These are phyloP conservation scores for Ectropis grisescens DNA, from an alignment of 1,140 invertebrate species.

Conservation along the genomic window DNA sequence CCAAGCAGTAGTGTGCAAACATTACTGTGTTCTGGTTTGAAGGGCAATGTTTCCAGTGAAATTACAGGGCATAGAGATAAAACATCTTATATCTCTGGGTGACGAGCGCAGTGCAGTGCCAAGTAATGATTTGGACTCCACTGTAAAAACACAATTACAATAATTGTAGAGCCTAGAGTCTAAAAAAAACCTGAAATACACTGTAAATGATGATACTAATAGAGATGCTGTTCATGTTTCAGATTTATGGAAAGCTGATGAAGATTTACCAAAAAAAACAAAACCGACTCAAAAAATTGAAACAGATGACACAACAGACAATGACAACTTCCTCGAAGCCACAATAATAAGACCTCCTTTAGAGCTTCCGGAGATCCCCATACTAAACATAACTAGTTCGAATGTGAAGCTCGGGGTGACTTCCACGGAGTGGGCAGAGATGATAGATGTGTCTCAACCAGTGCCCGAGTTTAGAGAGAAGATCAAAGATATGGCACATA, in stretches of 20 bases:
- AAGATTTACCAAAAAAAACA: constrained; percentile 26
- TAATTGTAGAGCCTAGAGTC: too few species aligned
- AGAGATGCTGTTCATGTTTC: too few species aligned
- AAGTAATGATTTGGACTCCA: too few species aligned
- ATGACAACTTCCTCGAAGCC: constrained; percentile 49
- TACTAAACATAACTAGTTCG: constrained; percentile 39
- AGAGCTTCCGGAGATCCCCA: constrained; percentile 53
- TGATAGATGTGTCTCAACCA: constrained; percentile 84
- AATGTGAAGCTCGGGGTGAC: constrained; percentile 31
- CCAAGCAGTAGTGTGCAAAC: too few species aligned
- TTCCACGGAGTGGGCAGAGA: constrained; percentile 86
- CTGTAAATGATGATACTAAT: too few species aligned
- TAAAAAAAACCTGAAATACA: too few species aligned
- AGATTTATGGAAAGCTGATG: constrained; percentile 59
- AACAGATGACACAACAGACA: constrained; percentile 20
- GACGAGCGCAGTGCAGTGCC: too few species aligned
- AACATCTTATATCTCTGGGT: too few species aligned
- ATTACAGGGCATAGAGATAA: too few species aligned
- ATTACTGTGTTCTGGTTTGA: too few species aligned
- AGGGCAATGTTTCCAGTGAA: too few species aligned
- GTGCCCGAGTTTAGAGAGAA: constrained; percentile 86
- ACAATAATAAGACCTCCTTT: constrained; percentile 43
- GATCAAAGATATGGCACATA: constrained; percentile 88
- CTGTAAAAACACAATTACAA: too few species aligned
- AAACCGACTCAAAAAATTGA: constrained; percentile 18